A percentile compares a stretch with the other conserved stretches of the same genome.
Conservation (phyloP, 2,888 invertebrate genomes). For the Eupithecia centaureata region DNA sequence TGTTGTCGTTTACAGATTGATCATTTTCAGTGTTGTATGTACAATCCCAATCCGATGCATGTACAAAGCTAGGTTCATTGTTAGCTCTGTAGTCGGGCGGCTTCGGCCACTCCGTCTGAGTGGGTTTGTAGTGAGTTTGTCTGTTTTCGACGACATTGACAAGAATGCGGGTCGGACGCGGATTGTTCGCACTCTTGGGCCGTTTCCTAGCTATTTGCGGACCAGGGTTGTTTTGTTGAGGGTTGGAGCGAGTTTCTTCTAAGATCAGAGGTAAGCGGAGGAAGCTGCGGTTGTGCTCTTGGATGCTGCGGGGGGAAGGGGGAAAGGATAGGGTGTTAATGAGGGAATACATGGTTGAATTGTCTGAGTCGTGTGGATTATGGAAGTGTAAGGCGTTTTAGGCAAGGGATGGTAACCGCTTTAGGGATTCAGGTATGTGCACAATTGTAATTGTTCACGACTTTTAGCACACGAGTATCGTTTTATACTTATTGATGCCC, state of each 20-base stretch:
- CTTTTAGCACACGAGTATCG: no score
- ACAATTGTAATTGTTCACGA: no score
- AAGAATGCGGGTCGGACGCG: neutral
- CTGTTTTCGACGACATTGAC: neutral
- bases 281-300: slow-evolving; percentile 33
- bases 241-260: slow-evolving; percentile 18
- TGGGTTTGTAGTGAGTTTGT: neutral
- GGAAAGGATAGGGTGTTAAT: slow-evolving; percentile 15
- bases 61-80: neutral
- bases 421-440: no score
- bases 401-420: no score
- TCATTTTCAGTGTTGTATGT: neutral
- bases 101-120: neutral
- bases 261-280: slow-evolving; percentile 20
- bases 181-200: neutral
- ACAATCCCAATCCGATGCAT: neutral
- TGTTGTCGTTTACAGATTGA: neutral
- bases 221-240: neutral
- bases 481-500: no score
- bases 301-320: slow-evolving; percentile 45
- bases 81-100: neutral
- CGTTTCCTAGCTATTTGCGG: slow-evolving; percentile 3
- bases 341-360: neutral
- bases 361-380: no score
- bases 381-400: no score